Evolutionary conservation across 2,113 vertebrate species (phyloP).

Genomic region (Dissostichus mawsoni): DNA sequence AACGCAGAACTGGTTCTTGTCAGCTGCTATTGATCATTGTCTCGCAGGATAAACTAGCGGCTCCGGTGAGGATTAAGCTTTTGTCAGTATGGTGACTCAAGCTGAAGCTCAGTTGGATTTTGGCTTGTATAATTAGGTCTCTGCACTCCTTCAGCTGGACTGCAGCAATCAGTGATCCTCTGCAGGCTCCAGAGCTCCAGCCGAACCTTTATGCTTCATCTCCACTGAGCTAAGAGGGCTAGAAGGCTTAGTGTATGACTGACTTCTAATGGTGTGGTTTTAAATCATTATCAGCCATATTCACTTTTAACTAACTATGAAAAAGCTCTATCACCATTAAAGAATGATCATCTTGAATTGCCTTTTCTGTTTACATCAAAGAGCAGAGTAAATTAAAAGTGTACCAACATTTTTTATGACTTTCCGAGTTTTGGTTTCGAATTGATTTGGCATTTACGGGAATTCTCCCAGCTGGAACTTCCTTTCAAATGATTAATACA

Average conservation of each 20-base stretch:
- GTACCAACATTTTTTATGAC: no score
- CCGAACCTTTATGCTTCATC: slow-evolving; percentile 19
- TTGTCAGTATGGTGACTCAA: slow-evolving; percentile 49
- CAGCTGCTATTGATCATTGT: slow-evolving; percentile 70
- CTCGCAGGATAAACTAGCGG: slow-evolving; percentile 43
- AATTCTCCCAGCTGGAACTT: no score
- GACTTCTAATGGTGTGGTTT: not conserved
- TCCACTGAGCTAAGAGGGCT: not conserved
- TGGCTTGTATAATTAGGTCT: slow-evolving; percentile 58
- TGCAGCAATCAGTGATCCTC: slow-evolving; percentile 23
- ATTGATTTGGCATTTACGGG: no score
- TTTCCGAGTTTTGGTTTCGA: no score
- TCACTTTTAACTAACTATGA: not conserved
- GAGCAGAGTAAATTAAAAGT: no score
- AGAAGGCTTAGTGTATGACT: not conserved
- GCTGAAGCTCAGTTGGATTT: slow-evolving; percentile 31
- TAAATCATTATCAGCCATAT: not conserved
- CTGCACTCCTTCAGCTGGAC: slow-evolving; percentile 19
- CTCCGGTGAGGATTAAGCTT: slow-evolving; percentile 68
- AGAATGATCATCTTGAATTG: not conserved
- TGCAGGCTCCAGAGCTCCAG: slow-evolving; percentile 18
- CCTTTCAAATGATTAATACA: no score
- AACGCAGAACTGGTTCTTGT: slow-evolving; percentile 50
- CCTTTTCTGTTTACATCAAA: no score
- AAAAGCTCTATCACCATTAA: not conserved